Evolutionary conservation across 2,888 invertebrate genomes (phyloP), one percentile per base, ranked within the genome.

Genomic region (Macaria liturata): DNA sequence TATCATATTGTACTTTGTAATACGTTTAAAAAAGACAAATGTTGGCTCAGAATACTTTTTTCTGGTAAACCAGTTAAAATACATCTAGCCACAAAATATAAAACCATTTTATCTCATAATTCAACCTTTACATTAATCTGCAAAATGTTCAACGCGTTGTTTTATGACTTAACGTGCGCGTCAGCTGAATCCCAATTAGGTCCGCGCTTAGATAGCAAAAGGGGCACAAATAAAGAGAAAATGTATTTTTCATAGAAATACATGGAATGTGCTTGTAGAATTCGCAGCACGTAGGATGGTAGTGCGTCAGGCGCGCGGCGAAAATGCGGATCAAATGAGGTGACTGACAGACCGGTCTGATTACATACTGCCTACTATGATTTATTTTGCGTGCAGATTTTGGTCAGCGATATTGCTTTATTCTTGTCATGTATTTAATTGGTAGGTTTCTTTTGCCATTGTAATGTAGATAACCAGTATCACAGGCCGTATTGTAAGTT

Each of bases 231-330:
- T 56, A 60, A 55, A 60, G 59, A 56, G 59, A 60, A 57, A 53
- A 61, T 55, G 53, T 59, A 62, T 61, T 59, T 62, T 61, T 66
- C 53, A 61, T 59, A 62, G 56, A 58, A 63, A 57, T 57, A 60
- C 51, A 49, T 53, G 54, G 62, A 60, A 58, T 64, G 53, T 48
- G 51, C 7, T 42, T 37, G 44, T 46, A 44, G 45, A 48, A 59
- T 62, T 59, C 64, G 42, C 49, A 46, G 51, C 64, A 66, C 62
- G 64, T 60, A 59, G 37, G 37, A 46, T 32, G 55, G 42, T 52
- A 53, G 61, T 45, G 64, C 49, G 54, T 64, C 63, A 60, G 49
- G 57, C 50, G 43, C 49, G 46, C 54, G 39, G 54, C 56, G 50
- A 62, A 63, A 54, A 62, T 54, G 54, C 45, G 56, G 56, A 64